Evolutionary conservation across 2,113 vertebrate genomes (phyloP), one percentile per base, ranked within the genome.

Genomic region (Tylochromis polylepis): DNA sequence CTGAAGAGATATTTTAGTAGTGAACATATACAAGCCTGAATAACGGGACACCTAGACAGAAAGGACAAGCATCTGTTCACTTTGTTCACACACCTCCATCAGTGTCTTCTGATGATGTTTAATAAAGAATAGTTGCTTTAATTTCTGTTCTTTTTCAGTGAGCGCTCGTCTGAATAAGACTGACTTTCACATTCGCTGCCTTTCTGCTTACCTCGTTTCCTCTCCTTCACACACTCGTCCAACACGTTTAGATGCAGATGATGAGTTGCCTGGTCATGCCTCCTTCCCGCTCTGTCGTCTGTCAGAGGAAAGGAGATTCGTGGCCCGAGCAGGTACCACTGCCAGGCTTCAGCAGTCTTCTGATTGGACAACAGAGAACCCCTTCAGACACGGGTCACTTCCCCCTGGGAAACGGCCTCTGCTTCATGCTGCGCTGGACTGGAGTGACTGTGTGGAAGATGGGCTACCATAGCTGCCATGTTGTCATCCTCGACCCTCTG

Each of bases 371-470:
- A 94, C 89, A 94, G 93, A 77, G 89, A 86, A 89, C 88, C 95
- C 91, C 84, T 95, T 95, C 95, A 95, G 94, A 94, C 84, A 92
- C 38, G 95, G 96, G 95, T 96, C 95, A 96, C 95, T 95, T 95
- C 91, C 70, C 86, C 80, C 86, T 27, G 72, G 89, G 90, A 89
- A 93, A 91, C 84, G 85, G 91, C 82, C 84, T 60, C 81, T 65
- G 51, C 84, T 86, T 86, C 65, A 79, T 86, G 89, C 82, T n/a
- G 57, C 85, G 80, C 27, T 58, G 79, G 88, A 90, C 90, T 57
- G 43, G 16, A 59, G 79, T 87, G 79, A 67, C 83, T 16, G 86
- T 62, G n/a, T 8, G 78, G 79, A 87, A 53, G 92, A 91, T 90
- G 46, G 72, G 72, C 27, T 77, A 91, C 91, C 91, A 88, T 86